phyloP scores from a whole-genome alignment of 2,113 vertebrate genomes.

The Phoenicopterus ruber region DNA sequence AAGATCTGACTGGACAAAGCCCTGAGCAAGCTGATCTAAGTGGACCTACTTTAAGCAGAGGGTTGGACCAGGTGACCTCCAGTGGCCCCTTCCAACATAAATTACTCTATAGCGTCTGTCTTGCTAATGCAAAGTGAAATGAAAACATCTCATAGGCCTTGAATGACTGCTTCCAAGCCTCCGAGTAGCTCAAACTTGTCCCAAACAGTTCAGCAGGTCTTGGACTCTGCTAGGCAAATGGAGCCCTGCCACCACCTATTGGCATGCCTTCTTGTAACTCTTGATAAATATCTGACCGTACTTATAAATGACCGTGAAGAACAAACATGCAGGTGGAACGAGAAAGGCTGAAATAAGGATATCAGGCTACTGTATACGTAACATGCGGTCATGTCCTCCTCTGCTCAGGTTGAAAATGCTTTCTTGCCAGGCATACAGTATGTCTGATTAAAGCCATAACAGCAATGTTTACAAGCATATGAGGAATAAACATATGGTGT shows the following conservation, averaged over 20 bases:
- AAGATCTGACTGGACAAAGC: background rate
- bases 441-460: background rate
- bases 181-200: background rate
- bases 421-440: background rate
- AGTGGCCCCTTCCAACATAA: background rate
- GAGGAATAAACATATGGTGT: background rate
- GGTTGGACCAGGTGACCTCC: background rate
- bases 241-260: background rate
- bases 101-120: background rate
- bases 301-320: background rate
- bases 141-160: background rate
- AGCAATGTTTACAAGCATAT: background rate
- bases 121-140: background rate
- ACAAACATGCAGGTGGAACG: background rate
- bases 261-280: background rate
- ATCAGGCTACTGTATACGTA: background rate
- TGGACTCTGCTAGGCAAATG: background rate
- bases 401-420: background rate
- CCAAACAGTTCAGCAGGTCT: background rate
- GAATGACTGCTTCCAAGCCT: background rate
- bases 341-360: background rate
- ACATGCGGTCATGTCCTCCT: background rate
- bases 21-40: background rate
- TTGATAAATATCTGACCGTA: background rate
- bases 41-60: background rate